A percentile compares a stretch with the other conserved stretches of the same genome.
phyloP scores from a whole-genome alignment of 2,888 invertebrate species.

The Pammene fasciana region DNA sequence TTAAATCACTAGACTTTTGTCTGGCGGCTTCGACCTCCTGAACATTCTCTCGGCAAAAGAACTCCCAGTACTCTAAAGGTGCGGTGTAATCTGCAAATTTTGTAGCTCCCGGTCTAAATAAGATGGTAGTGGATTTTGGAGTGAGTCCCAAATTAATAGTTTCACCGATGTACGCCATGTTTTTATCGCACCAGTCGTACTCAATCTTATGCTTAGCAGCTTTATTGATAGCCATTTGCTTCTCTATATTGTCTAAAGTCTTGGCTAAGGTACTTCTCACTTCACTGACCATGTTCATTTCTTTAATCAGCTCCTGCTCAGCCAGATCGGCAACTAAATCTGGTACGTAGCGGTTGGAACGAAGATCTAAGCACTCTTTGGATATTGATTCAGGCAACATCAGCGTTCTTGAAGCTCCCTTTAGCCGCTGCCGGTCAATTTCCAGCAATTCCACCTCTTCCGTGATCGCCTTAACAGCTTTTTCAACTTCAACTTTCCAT shows the following conservation, averaged over 20 bases:
- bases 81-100: conserved; percentile 89
- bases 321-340: conserved; percentile 90
- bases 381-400: conserved; percentile 89
- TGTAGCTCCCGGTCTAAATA: conserved; percentile 92
- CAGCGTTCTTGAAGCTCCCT: conserved; percentile 86
- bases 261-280: conserved; percentile 85
- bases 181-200: conserved; percentile 96
- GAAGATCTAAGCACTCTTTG: conserved; percentile 88
- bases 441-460: conserved; percentile 88
- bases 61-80: conserved; percentile 90
- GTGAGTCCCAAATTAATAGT: conserved; percentile 86
- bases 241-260: conserved; percentile 86
- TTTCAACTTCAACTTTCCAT: conserved; percentile 90
- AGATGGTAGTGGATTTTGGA: conserved; percentile 86
- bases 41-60: conserved; percentile 90
- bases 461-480: conserved; percentile 86
- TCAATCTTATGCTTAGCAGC: conserved; percentile 92
- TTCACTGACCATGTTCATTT: conserved; percentile 87
- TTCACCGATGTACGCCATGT: conserved; percentile 90
- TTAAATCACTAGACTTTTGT: conserved; percentile 88
- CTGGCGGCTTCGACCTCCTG: conserved; percentile 89
- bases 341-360: conserved; percentile 87
- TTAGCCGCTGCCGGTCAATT: conserved; percentile 86
- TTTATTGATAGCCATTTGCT: conserved; percentile 88
- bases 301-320: conserved; percentile 90